Percentiles rank a stretch among this genome's conserved stretches.
Evolutionary conservation across 2,113 vertebrate genomes (phyloP).

Genomic region (Tor tambroides): DNA sequence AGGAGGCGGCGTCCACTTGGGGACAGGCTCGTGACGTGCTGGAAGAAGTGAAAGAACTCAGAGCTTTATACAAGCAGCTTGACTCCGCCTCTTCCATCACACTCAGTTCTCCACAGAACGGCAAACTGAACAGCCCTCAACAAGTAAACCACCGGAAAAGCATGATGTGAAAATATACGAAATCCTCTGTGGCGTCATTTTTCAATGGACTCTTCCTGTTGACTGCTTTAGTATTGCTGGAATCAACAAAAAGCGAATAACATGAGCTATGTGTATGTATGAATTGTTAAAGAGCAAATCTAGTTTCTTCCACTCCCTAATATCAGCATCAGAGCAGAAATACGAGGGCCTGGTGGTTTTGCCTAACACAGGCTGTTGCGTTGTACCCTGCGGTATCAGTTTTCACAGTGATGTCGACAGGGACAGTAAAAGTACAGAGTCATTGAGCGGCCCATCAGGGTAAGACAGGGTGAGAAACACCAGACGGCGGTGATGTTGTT

Average conservation of each 20-base stretch:
- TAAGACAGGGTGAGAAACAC: constrained; percentile 7
- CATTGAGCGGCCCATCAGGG: not conserved
- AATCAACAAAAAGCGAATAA: constrained; percentile 3
- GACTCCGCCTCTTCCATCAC: constrained; percentile 70
- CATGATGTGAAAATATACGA: constrained; percentile 77
- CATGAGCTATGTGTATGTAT: constrained; percentile 27
- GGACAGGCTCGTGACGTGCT: constrained; percentile 86
- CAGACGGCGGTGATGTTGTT: constrained; percentile 17
- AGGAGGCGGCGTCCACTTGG: constrained; percentile 85
- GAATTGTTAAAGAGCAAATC: constrained; percentile 29
- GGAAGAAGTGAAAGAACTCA: constrained; percentile 88
- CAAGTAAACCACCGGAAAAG: constrained; percentile 81
- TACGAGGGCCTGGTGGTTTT: not conserved
- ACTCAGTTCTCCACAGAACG: constrained; percentile 44
- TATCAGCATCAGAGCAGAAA: not conserved
- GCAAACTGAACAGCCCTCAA: constrained; percentile 70
- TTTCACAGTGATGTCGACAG: constrained; percentile 12
- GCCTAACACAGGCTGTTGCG: constrained; percentile 14
- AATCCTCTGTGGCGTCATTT: not conserved
- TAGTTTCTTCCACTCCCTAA: constrained; percentile 41
- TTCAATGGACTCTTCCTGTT: constrained; percentile 3
- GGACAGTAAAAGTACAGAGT: not conserved
- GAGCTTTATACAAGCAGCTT: constrained; percentile 82
- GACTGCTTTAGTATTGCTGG: constrained; percentile 24
- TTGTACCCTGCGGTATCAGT: not conserved